These are phyloP conservation scores for Autographa gamma DNA, from an alignment of 2,888 invertebrate species.

Conservation along the genomic window DNA sequence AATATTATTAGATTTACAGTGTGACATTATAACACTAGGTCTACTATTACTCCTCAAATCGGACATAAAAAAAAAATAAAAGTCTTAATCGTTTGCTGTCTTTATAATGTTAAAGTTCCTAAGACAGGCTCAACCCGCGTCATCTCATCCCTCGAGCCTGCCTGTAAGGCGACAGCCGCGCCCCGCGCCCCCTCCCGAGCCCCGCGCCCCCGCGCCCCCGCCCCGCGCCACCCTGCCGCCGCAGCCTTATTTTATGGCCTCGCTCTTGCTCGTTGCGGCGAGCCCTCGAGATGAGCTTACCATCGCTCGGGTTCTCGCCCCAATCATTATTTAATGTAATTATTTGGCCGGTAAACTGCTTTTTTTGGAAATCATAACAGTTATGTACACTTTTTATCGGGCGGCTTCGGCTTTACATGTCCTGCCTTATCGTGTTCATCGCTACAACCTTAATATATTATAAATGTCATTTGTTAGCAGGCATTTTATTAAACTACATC, in stretches of 20 bases:
- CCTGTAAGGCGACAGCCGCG: slow-evolving; percentile 56
- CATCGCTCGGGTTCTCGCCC: slow-evolving; percentile 78
- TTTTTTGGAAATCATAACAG: slow-evolving; percentile 81
- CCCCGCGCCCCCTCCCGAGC: slow-evolving; percentile 51
- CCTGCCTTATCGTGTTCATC: slow-evolving; percentile 51
- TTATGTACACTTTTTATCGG: slow-evolving; percentile 76
- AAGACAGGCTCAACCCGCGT: slow-evolving; percentile 57
- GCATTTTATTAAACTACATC: background rate
- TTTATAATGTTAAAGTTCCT: background rate
- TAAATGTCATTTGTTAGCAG: slow-evolving; percentile 37
- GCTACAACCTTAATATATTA: slow-evolving; percentile 29
- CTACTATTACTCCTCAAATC: too few species aligned
- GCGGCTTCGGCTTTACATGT: slow-evolving; percentile 62
- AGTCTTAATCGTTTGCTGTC: too few species aligned
- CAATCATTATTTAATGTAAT: slow-evolving; percentile 87
- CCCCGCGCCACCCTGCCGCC: slow-evolving; percentile 40
- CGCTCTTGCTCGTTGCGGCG: slow-evolving; percentile 74
- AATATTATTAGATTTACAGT: too few species aligned
- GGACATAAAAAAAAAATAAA: too few species aligned
- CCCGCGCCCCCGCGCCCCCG: slow-evolving; percentile 47
- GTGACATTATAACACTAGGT: too few species aligned
- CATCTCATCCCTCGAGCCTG: slow-evolving; percentile 54
- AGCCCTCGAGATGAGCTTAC: slow-evolving; percentile 84
- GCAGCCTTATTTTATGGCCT: slow-evolving; percentile 81
- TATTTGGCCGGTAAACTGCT: slow-evolving; percentile 81